These are phyloP conservation scores for Corythucha ciliata DNA, from an alignment of 2,888 invertebrate species.

Conservation along the genomic window DNA sequence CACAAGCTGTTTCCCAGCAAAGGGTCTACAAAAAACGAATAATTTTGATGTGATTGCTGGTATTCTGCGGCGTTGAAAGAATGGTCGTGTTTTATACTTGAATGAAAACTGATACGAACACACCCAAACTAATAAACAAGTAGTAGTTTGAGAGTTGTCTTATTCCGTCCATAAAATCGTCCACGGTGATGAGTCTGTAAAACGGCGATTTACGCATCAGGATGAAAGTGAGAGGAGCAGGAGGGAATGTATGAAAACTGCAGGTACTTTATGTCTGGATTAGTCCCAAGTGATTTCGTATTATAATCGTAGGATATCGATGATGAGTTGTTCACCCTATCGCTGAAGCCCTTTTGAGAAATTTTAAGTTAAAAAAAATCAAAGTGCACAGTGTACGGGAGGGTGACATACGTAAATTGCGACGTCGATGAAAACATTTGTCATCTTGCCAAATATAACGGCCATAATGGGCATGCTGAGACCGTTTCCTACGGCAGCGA, in stretches of 20 bases:
- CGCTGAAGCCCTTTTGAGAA: not conserved
- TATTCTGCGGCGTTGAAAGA: not conserved
- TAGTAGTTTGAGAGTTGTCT: constrained; percentile 24
- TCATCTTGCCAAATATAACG: constrained; percentile 47
- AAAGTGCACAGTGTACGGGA: no score
- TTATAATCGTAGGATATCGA: no score
- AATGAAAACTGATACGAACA: constrained; percentile 24
- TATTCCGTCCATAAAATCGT: constrained; percentile 24
- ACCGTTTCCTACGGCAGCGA: constrained; percentile 43
- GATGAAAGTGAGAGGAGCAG: no score
- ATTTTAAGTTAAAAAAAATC: not conserved
- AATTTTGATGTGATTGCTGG: not conserved
- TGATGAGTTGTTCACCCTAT: not conserved
- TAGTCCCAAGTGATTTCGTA: no score
- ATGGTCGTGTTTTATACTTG: constrained; percentile 14
- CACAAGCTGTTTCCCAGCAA: constrained; percentile 40
- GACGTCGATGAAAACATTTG: constrained; percentile 43
- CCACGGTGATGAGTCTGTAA: constrained; percentile 21
- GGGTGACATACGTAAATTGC: constrained; percentile 30
- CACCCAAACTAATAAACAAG: constrained; percentile 18
- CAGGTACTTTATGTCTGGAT: no score
- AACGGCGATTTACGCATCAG: no score
- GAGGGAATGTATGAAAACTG: no score
- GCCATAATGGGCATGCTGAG: constrained; percentile 47
- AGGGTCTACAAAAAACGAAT: constrained; percentile 35